Conservation (phyloP, 2,888 invertebrate species). For the Clivina fossor region DNA sequence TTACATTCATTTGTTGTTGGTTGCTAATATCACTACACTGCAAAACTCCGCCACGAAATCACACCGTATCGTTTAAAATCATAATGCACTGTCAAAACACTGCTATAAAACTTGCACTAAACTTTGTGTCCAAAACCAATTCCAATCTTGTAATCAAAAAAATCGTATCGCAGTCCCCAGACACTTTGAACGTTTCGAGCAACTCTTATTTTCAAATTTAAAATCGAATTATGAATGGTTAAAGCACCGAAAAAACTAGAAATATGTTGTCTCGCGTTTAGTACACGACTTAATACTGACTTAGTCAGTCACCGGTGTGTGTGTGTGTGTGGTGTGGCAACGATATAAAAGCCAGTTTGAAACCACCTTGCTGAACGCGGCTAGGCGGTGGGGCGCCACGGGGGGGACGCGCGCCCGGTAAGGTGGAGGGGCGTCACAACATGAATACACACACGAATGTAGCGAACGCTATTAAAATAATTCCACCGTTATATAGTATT, state of each 20-base stretch:
- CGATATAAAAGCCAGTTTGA: constrained; percentile 31
- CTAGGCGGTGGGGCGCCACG: not conserved
- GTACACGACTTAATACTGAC: no score
- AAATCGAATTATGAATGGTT: no score
- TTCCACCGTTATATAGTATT: constrained; percentile 17
- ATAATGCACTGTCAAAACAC: not conserved
- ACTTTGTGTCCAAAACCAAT: no score
- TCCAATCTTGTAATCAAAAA: no score
- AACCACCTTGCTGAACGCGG: constrained; percentile 31
- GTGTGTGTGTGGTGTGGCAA: constrained; percentile 8
- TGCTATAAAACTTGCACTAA: no score
- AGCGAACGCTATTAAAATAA: constrained; percentile 23
- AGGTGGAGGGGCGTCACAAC: constrained; percentile 22
- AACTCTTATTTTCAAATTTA: no score
- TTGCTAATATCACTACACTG: no score
- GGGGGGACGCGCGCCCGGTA: constrained; percentile 10
- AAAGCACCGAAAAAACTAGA: no score
- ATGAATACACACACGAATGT: constrained; percentile 18
- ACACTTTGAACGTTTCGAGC: no score
- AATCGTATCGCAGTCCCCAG: no score
- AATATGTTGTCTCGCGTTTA: no score
- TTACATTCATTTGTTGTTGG: not conserved
- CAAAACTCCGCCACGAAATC: not conserved
- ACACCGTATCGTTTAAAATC: not conserved
- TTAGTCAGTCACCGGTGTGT: no score